Evolutionary conservation across 2,888 invertebrate genomes (phyloP).

Genomic region (Dynastes tityus): DNA sequence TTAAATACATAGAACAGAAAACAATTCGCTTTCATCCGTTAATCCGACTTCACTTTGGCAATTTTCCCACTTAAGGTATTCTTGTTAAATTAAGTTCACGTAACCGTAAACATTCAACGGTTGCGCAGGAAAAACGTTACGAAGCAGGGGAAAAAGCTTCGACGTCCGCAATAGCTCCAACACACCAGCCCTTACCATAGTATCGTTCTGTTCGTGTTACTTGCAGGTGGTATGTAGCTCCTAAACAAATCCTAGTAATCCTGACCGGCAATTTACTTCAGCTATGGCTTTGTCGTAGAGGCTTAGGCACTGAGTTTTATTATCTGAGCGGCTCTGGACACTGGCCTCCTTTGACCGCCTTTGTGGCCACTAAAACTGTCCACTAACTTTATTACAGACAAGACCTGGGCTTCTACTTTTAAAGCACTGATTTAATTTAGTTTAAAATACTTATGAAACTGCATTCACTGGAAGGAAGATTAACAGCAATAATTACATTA

Average conservation of each 20-base stretch:
- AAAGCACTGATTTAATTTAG: slow-evolving; percentile 49
- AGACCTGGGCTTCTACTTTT: slow-evolving; percentile 41
- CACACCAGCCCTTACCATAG: slow-evolving; percentile 2
- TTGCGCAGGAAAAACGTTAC: slow-evolving; percentile 17
- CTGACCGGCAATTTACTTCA: slow-evolving; percentile 71
- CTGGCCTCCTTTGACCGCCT: slow-evolving; percentile 57
- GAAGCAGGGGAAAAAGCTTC: slow-evolving; percentile 4
- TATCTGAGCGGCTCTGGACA: slow-evolving; percentile 63
- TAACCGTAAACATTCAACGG: slow-evolving; percentile 46
- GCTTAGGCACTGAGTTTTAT: slow-evolving; percentile 71
- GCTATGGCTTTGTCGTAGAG: slow-evolving; percentile 67
- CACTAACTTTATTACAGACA: slow-evolving; percentile 66
- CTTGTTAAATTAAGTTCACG: slow-evolving; percentile 50
- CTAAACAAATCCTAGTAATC: slow-evolving; percentile 71
- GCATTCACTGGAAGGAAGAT: background rate
- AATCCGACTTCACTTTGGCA: background rate
- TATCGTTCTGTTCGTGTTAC: slow-evolving; percentile 36
- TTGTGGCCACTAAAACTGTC: slow-evolving; percentile 68
- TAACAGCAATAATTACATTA: background rate
- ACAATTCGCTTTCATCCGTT: slow-evolving; percentile 6
- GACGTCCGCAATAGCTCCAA: slow-evolving; percentile 19
- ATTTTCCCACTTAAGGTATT: slow-evolving; percentile 41
- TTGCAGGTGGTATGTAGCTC: slow-evolving; percentile 65
- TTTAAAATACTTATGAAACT: slow-evolving; percentile 37
- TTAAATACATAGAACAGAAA: background rate